Conservation (phyloP, 2,797 vertebrate species). For the Anniella stebbinsi region DNA sequence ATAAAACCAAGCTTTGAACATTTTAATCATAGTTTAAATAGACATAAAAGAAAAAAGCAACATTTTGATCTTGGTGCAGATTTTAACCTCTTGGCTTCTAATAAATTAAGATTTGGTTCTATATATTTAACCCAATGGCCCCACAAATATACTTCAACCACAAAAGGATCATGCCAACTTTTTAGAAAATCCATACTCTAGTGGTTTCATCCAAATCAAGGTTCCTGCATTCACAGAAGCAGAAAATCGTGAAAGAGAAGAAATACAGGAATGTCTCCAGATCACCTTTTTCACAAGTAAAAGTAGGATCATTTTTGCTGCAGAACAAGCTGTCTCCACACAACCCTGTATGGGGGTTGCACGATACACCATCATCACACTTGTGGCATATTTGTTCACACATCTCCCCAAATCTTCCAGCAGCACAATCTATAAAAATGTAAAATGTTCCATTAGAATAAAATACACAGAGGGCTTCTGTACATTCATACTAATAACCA, state of each 20-base stretch:
- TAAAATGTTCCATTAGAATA: neutral
- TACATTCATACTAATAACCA: slow-evolving; percentile 10
- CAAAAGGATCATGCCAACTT: neutral
- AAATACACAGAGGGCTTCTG: neutral
- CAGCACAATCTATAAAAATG: slow-evolving; percentile 19
- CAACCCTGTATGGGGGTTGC: slow-evolving; percentile 41
- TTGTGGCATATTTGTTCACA: slow-evolving; percentile 24
- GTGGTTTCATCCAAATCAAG: neutral
- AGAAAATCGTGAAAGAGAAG: too few relatives aligned
- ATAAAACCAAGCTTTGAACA: too few relatives aligned
- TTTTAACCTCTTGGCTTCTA: neutral
- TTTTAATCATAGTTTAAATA: too few relatives aligned
- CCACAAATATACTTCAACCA: too few relatives aligned
- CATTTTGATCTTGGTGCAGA: neutral
- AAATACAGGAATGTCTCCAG: neutral
- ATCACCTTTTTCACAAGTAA: slow-evolving; percentile 45
- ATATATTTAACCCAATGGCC: neutral
- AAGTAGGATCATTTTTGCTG: neutral
- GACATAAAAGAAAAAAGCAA: too few relatives aligned
- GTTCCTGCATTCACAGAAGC: neutral
- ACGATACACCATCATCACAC: slow-evolving; percentile 12
- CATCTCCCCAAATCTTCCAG: slow-evolving; percentile 33
- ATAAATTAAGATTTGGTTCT: neutral
- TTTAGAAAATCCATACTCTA: neutral
- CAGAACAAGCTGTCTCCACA: slow-evolving; percentile 40